Base-by-base conservation (phyloP, 2,113 vertebrate species). In the Coturnix japonica region DNA sequence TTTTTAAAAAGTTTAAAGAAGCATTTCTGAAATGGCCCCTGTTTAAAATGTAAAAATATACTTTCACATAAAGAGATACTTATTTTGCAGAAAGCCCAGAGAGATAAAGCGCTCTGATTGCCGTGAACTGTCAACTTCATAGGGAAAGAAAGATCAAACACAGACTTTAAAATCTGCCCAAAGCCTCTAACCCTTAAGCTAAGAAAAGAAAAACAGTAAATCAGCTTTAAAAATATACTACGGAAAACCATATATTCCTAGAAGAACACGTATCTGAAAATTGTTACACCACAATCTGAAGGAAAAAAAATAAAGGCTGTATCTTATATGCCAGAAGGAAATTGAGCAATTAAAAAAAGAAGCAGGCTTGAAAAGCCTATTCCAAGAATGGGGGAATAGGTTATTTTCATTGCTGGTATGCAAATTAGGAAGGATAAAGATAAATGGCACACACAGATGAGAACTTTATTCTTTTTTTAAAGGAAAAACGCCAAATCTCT, bases 151-250 rank as follows among this genome's bases (percentile, higher is more conserved):
- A 93, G 8, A 94, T 93, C 82, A 95, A 93, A 91, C 64, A 74
- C 49, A 33, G 77, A 76, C 61, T 78, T 85, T 53, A 79, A 87
- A 93, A 86, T 79, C 80, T 88, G 21, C 79, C 88, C 83, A 90
- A 86, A 93, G 88, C 83, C 81, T 81, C 77, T 90, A 93, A 91
- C 51, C 49, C 73, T 65, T 90, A 88, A 93, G 90, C 83, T 89
- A 96, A 81, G 51, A 90, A 88, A 92, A 81, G 81, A 64, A 90
- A 87, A 89, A 59, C 49, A 91, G 86, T 70, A 87, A 81, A 95
- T 92, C 86, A 44, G 78, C 78, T 91, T 95, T 87, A 63, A 81
- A 85, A 84, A 87, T 21, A 78, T 6, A 76, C 54, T 56, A 46
- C 4, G 7, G 19, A 31, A 91, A 89, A 46, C 19, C 54, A 39